Base-by-base conservation (phyloP, 2,113 vertebrate genomes). In the Phalacrocorax carbo region DNA sequence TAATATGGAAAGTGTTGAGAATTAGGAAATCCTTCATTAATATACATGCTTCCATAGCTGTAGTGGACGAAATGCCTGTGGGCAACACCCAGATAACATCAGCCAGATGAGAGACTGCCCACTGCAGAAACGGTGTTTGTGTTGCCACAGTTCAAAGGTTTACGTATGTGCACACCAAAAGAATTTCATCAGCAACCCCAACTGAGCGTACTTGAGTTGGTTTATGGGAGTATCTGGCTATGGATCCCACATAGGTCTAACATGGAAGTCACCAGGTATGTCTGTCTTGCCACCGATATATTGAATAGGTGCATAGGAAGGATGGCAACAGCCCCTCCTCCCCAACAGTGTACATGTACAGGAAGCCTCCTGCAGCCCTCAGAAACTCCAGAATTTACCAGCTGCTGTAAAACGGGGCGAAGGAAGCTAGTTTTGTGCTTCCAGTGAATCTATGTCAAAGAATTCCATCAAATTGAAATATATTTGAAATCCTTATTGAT, bases 321-420 rank as follows among this genome's bases (percentile, higher is more conserved):
- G 72, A 36, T 46, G 8, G 60, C 68, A 34, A 25, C 36, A 1
- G 44, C 44, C 44, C 58, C 38, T 69, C 61, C 54, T 58, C 49
- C 61, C 70, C 10, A 5, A 9, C 1, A 61, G 36, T 2, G 5
- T 7, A 6, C 16, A 8, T 1, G 11, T 4, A 16, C 1, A 49
- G 16, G 48, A 18, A 46, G 11, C 61, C 38, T 60, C 62, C 62
- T 5, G 51, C 81, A 77, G 57, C 75, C 64, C n/a, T 21, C 5
- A 1, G 19, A 12, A n/a, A 64, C 49, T 23, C 25, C 49, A 22
- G 8, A 69, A n/a, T 44, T 9, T 15, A 36, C 42, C 25, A 26
- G 48, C 65, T 79, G 27, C 19, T 66, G 30, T 30, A 30, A 48
- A n/a, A 44, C 2, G 11, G 65, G 30, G 64, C 2, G 0, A 27